Percentiles rank a stretch among this genome's conserved stretches.
phyloP scores from a whole-genome alignment of 23 tunicate genomes.

The Styela clava region DNA sequence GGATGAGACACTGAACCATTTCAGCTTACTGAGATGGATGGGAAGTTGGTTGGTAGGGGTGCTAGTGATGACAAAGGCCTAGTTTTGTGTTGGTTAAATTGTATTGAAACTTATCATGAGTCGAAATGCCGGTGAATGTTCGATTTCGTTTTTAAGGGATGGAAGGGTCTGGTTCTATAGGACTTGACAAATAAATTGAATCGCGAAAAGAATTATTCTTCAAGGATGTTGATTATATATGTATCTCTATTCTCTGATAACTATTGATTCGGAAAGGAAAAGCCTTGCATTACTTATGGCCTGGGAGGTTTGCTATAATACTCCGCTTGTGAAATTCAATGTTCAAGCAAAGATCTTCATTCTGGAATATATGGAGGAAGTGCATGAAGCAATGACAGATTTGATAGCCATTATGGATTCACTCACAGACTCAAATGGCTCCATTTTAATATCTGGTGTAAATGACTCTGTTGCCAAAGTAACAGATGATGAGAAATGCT shows the following conservation, averaged over 20 bases:
- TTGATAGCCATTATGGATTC: constrained; percentile 60
- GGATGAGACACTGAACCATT: constrained; percentile 99
- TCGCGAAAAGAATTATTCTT: constrained; percentile 74
- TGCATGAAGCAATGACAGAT: constrained; percentile 81
- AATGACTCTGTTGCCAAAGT: constrained; percentile 63
- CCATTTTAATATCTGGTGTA: constrained; percentile 72
- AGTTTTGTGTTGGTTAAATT: constrained; percentile 82
- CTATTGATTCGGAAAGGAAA: constrained; percentile 92
- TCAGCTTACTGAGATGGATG: constrained; percentile 94
- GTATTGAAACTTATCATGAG: constrained; percentile 81
- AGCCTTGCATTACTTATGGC: constrained; percentile 93
- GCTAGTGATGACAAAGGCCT: constrained; percentile 96
- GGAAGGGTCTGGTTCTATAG: constrained; percentile 95
- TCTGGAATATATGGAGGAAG: constrained; percentile 91
- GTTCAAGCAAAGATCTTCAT: constrained; percentile 80
- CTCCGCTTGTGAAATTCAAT: constrained; percentile 56
- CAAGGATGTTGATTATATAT: constrained; percentile 67
- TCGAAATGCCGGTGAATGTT: constrained; percentile 74
- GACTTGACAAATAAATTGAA: constrained; percentile 71
- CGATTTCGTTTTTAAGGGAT: constrained; percentile 90
- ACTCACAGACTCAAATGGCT: constrained; percentile 70
- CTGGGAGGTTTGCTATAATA: constrained; percentile 80
- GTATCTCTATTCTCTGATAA: constrained; percentile 96
- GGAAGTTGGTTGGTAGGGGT: constrained; percentile 93
- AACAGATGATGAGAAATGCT: constrained; percentile 66